Base-by-base conservation (phyloP, 2,797 vertebrate species). In the Peromyscus melanophrys region DNA sequence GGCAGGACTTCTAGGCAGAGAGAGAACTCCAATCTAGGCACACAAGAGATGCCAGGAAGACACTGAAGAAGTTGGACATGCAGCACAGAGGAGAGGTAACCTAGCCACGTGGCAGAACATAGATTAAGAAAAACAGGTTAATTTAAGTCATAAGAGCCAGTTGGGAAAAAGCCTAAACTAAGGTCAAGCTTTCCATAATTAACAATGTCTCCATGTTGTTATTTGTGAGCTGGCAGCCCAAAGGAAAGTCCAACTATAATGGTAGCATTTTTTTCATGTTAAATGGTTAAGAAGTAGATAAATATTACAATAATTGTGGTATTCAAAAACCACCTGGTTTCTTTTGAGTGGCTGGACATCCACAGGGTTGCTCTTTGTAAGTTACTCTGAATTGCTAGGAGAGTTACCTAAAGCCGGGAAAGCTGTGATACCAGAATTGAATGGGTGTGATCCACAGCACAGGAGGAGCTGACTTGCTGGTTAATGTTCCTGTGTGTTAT, bases 381-480 rank as follows among this genome's bases (percentile, higher is more conserved):
- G 34, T 95, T 80, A 63, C 6, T 91, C 10, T 86, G 93, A 94
- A 71, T 71, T 93, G 65, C 71, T 80, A 23, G 57, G 34, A 93
- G 75, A 52, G 31, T 90, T 84, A 75, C 25, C 52, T 92, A 90
- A 92, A 69, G 77, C 29, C 12, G 84, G 17, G 61, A 75, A 94
- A 55, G 52, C 85, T 94, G 19, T 12, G 59, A 65, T 43, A 85
- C 25, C n/a, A 90, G 63, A 57, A 88, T 3, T 69, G 67, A 40
- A 10, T 94, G 31, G 23, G 6, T 88, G 40, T 73, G 73, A 19
- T 59, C 63, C 37, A 49, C 67, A 46, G 40, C 89, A 46, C 6
- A 31, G 1, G 19, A 40, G 57, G 69, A 87, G 63, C 52, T 84
- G 61, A 77, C 31, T 43, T 23, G 73, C 55, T 59, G 29, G 40